phyloP scores from a whole-genome alignment of 1,140 invertebrate genomes.

The Magallana gigas region DNA sequence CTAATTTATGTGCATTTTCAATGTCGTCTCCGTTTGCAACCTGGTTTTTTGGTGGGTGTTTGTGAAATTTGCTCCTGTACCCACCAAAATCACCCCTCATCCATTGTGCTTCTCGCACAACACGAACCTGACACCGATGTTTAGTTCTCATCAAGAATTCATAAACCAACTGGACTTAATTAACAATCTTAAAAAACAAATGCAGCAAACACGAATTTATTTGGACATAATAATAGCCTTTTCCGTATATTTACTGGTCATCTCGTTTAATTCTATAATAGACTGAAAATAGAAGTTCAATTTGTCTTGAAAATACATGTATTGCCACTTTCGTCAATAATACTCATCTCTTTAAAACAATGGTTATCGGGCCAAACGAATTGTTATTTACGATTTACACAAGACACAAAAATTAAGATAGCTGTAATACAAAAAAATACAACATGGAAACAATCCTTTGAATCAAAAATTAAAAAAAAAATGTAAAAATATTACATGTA shows the following conservation, averaged over 20 bases:
- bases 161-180: slow-evolving; percentile 12
- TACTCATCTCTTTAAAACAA: no score
- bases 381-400: no score
- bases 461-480: no score
- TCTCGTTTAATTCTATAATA: no score
- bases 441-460: no score
- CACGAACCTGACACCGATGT: neutral
- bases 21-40: slow-evolving; percentile 1
- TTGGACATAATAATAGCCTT: neutral
- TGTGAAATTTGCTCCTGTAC: neutral
- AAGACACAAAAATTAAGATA: no score
- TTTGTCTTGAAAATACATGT: no score
- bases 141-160: slow-evolving; percentile 3
- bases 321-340: no score
- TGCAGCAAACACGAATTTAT: neutral
- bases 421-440: no score
- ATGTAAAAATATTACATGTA: no score
- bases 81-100: neutral
- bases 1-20: slow-evolving; percentile 35
- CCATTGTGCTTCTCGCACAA: neutral
- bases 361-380: no score
- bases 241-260: neutral
- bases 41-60: neutral
- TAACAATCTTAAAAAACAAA: neutral
- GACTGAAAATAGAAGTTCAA: no score